A percentile compares a stretch with the other conserved stretches of the same genome.
Evolutionary conservation across 2,888 invertebrate genomes (phyloP).

Genomic region (Tillus elongatus): DNA sequence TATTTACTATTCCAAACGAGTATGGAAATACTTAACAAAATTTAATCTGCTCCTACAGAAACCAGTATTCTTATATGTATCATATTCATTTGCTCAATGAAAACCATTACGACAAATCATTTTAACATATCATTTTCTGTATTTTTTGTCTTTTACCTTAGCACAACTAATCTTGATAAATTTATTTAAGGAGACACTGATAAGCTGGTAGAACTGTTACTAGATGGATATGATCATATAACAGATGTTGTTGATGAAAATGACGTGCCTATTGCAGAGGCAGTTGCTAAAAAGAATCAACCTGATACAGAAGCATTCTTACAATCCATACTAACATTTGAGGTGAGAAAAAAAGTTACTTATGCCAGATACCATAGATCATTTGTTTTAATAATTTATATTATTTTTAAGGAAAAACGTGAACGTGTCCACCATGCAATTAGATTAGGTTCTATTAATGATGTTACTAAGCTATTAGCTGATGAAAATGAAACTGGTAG

Average conservation of each 20-base stretch:
- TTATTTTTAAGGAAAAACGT: constrained; percentile 55
- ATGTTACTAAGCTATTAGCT: constrained; percentile 49
- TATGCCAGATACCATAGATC: constrained; percentile 7
- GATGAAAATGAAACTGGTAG: constrained; percentile 46
- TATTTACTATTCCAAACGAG: too few species aligned
- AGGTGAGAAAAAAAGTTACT: too few species aligned
- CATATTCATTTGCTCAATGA: too few species aligned
- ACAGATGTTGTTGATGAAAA: constrained; percentile 68
- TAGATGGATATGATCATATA: constrained; percentile 84
- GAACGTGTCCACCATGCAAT: constrained; percentile 70
- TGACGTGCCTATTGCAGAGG: constrained; percentile 58
- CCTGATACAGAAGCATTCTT: constrained; percentile 60
- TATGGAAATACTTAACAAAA: too few species aligned
- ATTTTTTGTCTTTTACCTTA: too few species aligned
- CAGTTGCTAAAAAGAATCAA: constrained; percentile 59
- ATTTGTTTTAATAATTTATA: not conserved
- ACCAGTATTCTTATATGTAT: too few species aligned
- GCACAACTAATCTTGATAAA: too few species aligned
- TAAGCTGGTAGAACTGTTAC: constrained; percentile 56
- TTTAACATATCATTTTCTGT: too few species aligned
- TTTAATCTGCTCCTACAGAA: too few species aligned
- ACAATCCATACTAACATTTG: constrained; percentile 62
- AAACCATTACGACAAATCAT: too few species aligned
- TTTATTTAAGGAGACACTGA: constrained; percentile 53
- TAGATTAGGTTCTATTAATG: constrained; percentile 52